Evolutionary conservation across 1,140 invertebrate genomes (phyloP), one percentile per base, ranked within the genome.

Genomic region (Musca domestica): DNA sequence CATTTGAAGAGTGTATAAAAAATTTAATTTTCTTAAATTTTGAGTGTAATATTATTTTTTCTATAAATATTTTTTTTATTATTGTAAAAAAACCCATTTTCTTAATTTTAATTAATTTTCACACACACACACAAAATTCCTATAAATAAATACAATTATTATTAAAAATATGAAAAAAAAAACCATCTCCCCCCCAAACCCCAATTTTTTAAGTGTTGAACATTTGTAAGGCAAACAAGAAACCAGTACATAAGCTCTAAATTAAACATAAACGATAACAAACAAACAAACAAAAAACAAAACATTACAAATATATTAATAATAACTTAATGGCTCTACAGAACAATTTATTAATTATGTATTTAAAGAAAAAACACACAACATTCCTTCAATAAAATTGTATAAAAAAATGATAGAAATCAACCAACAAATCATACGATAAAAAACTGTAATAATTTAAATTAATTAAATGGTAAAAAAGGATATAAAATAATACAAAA

Each of bases 311-410:
- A 19, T 51, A 51, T 51, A 51, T 51, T 51, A 51, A 20, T 54
- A 54, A 58, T 61, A 34, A 61, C 17, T 61, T 27, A 27, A 61
- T 61, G 56, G 56, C 56, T 41, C 34, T 61, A 61, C 27, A 61
- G 15, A 61, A 61, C 15, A 14, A 61, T 34, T 61, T 61, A 61
- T 61, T 61, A 61, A 41, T 61, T 34, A 61, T 61, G 19, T n/a
- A 56, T n/a, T n/a, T 34, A n/a, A 34, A 19, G 34, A 34, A 10
- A 3, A 22, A 58, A 30, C 27, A 30, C 27, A 58, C 30, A 25
- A 30, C 56, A 61, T 61, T 61, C 56, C 56, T 61, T 61, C 56
- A 61, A 61, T 61, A 61, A 34, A 61, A 61, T 61, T 61, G 56
- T 61, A 61, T 17, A 61, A 56, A 23, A 23, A 54, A 54, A 54